A percentile compares a stretch with the other conserved stretches of the same genome.
Evolutionary conservation across 2,888 invertebrate species (phyloP).

Genomic region (Pristionchus maxplancki): DNA sequence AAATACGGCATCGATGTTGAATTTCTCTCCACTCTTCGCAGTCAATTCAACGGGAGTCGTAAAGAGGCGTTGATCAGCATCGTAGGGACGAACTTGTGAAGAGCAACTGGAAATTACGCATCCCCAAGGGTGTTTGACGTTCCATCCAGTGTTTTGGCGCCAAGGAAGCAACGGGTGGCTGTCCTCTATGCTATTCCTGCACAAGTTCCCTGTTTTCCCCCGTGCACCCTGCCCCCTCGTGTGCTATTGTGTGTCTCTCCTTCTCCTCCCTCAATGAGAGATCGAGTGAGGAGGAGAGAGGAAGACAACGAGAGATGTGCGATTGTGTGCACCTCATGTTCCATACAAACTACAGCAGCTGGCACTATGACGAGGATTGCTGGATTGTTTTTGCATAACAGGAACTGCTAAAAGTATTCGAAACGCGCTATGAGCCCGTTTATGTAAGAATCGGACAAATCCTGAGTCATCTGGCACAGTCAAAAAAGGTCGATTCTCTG

Average conservation of each 20-base stretch:
- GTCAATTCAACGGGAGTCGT: slow-evolving; percentile 6
- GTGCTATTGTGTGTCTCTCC: neutral
- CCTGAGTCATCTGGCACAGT: too few relatives aligned
- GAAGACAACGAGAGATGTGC: neutral
- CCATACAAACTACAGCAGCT: neutral
- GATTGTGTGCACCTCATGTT: neutral
- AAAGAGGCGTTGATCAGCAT: neutral
- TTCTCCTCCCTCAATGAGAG: neutral
- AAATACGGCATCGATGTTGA: slow-evolving; percentile 2
- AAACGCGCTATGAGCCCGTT: too few relatives aligned
- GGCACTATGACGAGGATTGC: neutral
- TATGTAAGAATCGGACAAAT: too few relatives aligned
- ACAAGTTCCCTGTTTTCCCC: neutral
- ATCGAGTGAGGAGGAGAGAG: neutral
- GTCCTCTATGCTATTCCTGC: neutral
- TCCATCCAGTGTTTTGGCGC: neutral
- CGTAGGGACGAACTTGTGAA: neutral
- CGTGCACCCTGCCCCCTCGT: neutral
- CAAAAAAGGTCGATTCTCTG: too few relatives aligned
- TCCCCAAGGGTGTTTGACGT: neutral
- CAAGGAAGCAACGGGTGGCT: neutral
- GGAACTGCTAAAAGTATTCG: neutral
- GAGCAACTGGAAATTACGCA: neutral
- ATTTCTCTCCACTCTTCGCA: neutral
- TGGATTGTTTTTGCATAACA: neutral